phyloP scores from a whole-genome alignment of 2,113 vertebrate species.

The Spilogale gracilis region DNA sequence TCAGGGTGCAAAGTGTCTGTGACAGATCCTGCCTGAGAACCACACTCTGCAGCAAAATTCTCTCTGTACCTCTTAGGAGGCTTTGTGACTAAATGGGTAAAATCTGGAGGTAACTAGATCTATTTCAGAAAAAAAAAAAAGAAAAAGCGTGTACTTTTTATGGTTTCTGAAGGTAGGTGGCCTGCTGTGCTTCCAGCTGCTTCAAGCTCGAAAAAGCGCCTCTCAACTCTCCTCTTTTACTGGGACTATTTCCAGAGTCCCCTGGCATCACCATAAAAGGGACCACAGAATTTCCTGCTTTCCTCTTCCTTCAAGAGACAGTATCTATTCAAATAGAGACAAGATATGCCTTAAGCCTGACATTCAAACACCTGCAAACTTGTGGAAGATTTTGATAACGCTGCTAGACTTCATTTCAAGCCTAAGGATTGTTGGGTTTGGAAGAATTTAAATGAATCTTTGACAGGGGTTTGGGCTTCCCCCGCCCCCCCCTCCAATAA shows the following conservation, averaged over 20 bases:
- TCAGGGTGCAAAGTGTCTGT: neutral
- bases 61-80: neutral
- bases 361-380: constrained; percentile 9
- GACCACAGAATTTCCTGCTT: neutral
- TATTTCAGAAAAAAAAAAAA: neutral
- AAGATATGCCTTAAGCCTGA: neutral
- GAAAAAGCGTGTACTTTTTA: neutral
- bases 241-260: neutral
- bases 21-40: neutral
- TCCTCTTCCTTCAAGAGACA: constrained; percentile 15
- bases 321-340: neutral
- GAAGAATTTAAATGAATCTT: constrained; percentile 41
- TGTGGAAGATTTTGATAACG: constrained; percentile 16
- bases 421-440: neutral
- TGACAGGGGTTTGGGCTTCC: neutral
- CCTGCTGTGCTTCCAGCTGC: neutral
- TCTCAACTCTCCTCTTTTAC: neutral
- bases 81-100: neutral
- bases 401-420: neutral
- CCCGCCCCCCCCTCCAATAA: neutral
- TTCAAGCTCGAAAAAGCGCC: neutral
- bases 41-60: neutral
- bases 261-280: neutral
- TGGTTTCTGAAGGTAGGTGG: neutral
- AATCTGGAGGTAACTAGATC: neutral